Evolutionary conservation across 2,888 invertebrate species (phyloP), one percentile per base, ranked within the genome.

Genomic region (Anthophora plumipes): DNA sequence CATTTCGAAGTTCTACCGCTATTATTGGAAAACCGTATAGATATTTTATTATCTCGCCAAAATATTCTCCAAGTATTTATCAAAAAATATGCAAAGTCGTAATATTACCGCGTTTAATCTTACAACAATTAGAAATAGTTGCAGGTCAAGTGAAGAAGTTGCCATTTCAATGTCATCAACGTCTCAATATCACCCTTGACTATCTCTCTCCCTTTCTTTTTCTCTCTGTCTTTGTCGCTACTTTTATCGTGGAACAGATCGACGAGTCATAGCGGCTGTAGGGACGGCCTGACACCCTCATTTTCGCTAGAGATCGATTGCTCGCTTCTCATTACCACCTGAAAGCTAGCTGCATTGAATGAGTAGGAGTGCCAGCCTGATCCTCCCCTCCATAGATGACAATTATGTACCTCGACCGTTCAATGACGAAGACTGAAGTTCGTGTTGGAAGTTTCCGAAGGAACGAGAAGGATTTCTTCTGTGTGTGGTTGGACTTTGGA

Each of bases 251-350:
- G 8, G 17, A 43, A 46, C 20, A 9, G 61, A 61, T 17, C 25
- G 22, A 25, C 9, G 17, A 46, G 9, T 2, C 9, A 25, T 17
- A 25, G 12, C 14, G n/a, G 8, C 46, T 43, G 1, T 17, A 3
- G 25, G 8, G 22, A 25, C 46, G 11, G 22, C 9, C 46, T 46
- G 61, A 61, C 46, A 46, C 22, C 25, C 25, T 46, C 22, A 46
- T 61, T 46, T 60, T 12, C 14, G 17, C 25, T 14, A 17, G 25
- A 55, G 17, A 61, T 61, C 46, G 61, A 61, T 61, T 17, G 25
- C 46, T 17, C 17, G n/a, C 9, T 6, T 31, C 48, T 31, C 9
- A 31, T 68, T 20, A 20, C 1, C 54, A 54, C 54, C 5, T 1
- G 67, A 43, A 67, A 43, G 25, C 12, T 9, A 14, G 0, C 9